phyloP scores from a whole-genome alignment of 2,888 invertebrate genomes.

The Mamestra brassicae region DNA sequence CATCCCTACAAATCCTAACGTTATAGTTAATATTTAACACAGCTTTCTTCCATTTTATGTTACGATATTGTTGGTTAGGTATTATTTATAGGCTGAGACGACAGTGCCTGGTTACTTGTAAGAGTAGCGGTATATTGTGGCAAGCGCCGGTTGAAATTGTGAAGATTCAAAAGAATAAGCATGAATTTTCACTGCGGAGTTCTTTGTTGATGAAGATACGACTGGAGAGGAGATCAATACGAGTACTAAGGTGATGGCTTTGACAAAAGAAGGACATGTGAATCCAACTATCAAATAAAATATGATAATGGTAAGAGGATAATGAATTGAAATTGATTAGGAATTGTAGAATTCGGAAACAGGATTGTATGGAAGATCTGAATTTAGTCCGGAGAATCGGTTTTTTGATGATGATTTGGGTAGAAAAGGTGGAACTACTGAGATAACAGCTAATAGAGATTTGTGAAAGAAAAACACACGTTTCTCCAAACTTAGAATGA shows the following conservation, averaged over 20 bases:
- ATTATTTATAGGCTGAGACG: constrained; percentile 61
- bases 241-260: no score
- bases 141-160: constrained; percentile 26
- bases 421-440: no score
- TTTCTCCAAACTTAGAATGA: no score
- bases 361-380: not conserved
- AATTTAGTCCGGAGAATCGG: not conserved
- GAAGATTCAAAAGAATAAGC: not conserved
- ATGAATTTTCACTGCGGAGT: not conserved
- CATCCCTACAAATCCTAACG: constrained; percentile 45
- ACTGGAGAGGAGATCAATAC: not conserved
- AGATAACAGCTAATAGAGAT: not conserved
- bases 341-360: not conserved
- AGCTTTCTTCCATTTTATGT: constrained; percentile 62
- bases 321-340: no score
- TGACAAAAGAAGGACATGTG: no score
- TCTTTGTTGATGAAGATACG: not conserved
- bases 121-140: constrained; percentile 40
- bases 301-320: no score
- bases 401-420: not conserved
- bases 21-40: constrained; percentile 62
- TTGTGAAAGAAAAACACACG: not conserved
- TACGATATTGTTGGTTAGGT: constrained; percentile 59
- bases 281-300: no score
- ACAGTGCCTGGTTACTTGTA: constrained; percentile 43